These are phyloP conservation scores for Molanna angustata DNA, from an alignment of 2,888 invertebrate species.

Conservation along the genomic window DNA sequence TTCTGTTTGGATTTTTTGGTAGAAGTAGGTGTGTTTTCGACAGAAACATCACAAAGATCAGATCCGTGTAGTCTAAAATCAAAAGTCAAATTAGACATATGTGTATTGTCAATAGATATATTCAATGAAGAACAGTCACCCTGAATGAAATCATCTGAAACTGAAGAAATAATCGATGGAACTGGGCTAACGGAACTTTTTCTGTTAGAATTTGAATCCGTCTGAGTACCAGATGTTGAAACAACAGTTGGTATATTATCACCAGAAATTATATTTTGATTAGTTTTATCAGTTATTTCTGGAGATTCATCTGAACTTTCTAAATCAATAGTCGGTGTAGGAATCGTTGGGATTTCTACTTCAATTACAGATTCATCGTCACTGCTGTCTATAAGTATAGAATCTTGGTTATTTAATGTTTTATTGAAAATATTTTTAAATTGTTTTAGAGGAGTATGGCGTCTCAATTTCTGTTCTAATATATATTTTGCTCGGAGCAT, in stretches of 20 bases:
- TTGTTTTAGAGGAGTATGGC: too few relatives aligned
- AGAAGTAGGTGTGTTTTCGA: slow-evolving; percentile 4
- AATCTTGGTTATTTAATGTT: not conserved
- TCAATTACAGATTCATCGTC: slow-evolving; percentile 51
- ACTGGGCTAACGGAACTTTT: slow-evolving; percentile 43
- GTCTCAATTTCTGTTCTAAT: too few relatives aligned
- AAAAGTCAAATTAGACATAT: slow-evolving; percentile 37
- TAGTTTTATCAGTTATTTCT: not conserved
- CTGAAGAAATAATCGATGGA: slow-evolving; percentile 50
- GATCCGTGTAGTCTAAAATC: slow-evolving; percentile 53
- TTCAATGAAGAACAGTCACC: slow-evolving; percentile 52
- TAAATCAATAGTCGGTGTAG: slow-evolving; percentile 45
- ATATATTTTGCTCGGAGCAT: too few relatives aligned
- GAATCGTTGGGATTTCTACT: slow-evolving; percentile 46
- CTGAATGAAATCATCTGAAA: slow-evolving; percentile 53
- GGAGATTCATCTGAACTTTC: slow-evolving; percentile 49
- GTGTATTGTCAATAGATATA: slow-evolving; percentile 45
- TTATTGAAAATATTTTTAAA: too few relatives aligned
- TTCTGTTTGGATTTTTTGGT: slow-evolving; percentile 36
- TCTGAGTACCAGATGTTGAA: slow-evolving; percentile 7
- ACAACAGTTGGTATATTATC: not conserved
- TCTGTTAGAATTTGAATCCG: slow-evolving; percentile 1
- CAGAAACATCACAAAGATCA: slow-evolving; percentile 42
- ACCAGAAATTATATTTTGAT: not conserved
- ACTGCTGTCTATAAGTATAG: slow-evolving; percentile 36